A percentile compares a stretch with the other conserved stretches of the same genome.
Evolutionary conservation across 2,888 invertebrate species (phyloP).

Genomic region (Megamerina dolium): DNA sequence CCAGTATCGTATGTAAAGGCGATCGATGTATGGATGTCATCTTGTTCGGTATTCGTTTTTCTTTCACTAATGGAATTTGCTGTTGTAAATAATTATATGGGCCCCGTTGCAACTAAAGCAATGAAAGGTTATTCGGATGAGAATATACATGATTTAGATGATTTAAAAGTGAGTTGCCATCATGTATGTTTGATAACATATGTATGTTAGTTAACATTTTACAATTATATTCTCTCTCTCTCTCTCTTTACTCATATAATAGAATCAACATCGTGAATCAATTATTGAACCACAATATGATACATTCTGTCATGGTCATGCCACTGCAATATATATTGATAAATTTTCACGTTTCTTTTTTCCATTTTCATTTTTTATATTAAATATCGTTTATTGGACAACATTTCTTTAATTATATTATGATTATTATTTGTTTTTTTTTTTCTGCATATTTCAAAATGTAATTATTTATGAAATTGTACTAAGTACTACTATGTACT

Average conservation of each 20-base stretch:
- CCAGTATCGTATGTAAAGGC: conserved; percentile 91
- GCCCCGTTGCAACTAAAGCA: conserved; percentile 78
- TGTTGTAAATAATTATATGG: conserved; percentile 81
- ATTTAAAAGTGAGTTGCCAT: conserved; percentile 61
- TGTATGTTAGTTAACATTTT: conserved; percentile 1
- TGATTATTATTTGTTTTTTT: conserved; percentile 3
- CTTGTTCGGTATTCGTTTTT: conserved; percentile 87
- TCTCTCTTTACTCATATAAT: conserved; percentile 24
- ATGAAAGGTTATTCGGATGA: conserved; percentile 89
- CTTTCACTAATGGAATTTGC: conserved; percentile 86
- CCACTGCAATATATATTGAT: conserved; percentile 78
- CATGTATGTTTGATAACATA: conserved; percentile 1
- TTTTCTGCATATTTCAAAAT: not conserved
- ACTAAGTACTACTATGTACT: too few relatives aligned
- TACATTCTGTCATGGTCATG: conserved; percentile 74
- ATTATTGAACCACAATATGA: conserved; percentile 73
- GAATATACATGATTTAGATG: conserved; percentile 68
- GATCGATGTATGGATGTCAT: conserved; percentile 90
- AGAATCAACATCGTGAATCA: conserved; percentile 56
- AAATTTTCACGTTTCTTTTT: conserved; percentile 84
- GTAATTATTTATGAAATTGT: not conserved
- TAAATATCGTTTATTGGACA: conserved; percentile 88
- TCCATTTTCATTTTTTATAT: conserved; percentile 81
- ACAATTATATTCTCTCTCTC: conserved; percentile 3
- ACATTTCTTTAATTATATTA: conserved; percentile 61